These are phyloP conservation scores for Vombatus ursinus DNA, from an alignment of 2,113 vertebrate species.

Conservation along the genomic window DNA sequence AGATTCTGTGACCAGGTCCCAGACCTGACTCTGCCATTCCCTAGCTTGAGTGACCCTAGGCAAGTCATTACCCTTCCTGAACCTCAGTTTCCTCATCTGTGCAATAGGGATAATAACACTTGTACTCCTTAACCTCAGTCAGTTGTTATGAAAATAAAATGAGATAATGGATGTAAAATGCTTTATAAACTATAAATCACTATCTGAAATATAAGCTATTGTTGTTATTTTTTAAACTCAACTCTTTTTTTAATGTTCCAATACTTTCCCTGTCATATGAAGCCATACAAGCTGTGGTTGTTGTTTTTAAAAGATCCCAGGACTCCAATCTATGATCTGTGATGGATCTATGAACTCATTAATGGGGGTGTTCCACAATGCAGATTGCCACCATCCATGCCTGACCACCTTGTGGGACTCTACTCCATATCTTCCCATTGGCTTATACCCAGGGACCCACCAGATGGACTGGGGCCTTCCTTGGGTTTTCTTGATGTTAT, in stretches of 20 bases:
- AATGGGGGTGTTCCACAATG: background rate
- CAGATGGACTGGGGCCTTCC: background rate
- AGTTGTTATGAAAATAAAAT: background rate
- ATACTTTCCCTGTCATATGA: background rate
- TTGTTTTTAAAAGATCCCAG: background rate
- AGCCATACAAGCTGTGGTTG: background rate
- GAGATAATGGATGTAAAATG: background rate
- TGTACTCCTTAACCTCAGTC: background rate
- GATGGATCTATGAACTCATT: background rate
- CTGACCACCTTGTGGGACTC: background rate
- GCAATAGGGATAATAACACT: background rate
- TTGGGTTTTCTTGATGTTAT: background rate
- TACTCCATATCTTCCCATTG: background rate
- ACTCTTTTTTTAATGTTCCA: background rate
- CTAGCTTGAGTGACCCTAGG: background rate
- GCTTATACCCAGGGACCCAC: background rate
- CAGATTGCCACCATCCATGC: background rate
- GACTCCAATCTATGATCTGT: background rate
- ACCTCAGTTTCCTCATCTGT: background rate
- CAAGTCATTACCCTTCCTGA: background rate
- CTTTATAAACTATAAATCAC: background rate
- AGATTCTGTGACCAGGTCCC: background rate
- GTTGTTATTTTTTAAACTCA: background rate
- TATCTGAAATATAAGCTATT: background rate
- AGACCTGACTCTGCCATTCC: background rate